Evolutionary conservation across 2,888 invertebrate species (phyloP).

Genomic region (Leptogaster cylindrica): DNA sequence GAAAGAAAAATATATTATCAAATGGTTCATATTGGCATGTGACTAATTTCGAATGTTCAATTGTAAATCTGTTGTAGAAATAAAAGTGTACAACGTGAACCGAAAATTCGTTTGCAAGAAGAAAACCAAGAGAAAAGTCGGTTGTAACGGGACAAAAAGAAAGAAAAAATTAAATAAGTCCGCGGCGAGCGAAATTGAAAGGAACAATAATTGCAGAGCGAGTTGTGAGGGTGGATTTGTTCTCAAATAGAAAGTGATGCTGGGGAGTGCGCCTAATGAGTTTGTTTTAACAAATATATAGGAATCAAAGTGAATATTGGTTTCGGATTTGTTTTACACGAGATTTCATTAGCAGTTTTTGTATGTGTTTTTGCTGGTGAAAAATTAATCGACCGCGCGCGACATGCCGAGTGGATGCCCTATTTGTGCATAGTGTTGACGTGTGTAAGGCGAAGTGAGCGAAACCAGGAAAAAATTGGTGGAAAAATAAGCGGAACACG

Average conservation of each 20-base stretch:
- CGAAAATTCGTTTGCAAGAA: constrained; percentile 2
- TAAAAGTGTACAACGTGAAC: neutral
- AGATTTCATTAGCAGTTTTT: constrained; percentile 1
- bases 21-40: too few species aligned
- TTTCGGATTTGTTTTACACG: constrained; percentile 21
- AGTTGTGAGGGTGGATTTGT: too few species aligned
- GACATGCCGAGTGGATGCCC: constrained; percentile 17
- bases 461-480: too few species aligned
- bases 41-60: too few species aligned
- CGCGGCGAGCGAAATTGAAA: constrained; percentile 3
- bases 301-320: too few species aligned
- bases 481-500: neutral
- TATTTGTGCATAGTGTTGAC: constrained; percentile 22
- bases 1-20: constrained; percentile 15
- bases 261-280: too few species aligned
- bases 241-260: too few species aligned
- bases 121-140: too few species aligned
- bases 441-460: neutral
- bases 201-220: neutral
- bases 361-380: constrained; percentile 18
- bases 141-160: constrained; percentile 1
- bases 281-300: too few species aligned
- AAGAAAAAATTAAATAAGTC: neutral
- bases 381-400: constrained; percentile 40
- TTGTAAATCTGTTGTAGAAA: neutral